phyloP scores from a whole-genome alignment of 2,888 invertebrate genomes.

The Adelphocoris suturalis region DNA sequence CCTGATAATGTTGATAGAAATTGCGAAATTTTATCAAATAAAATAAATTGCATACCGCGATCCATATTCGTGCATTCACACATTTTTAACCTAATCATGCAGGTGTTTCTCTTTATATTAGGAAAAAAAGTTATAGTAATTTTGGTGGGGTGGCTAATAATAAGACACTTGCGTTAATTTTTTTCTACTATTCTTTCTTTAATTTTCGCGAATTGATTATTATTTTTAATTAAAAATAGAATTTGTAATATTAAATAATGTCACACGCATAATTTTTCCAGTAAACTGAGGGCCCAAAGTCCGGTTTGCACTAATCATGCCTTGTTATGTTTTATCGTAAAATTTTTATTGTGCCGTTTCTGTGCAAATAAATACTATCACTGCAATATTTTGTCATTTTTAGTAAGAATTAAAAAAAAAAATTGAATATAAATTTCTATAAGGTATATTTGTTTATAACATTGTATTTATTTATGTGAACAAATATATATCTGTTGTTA shows the following conservation, averaged over 20 bases:
- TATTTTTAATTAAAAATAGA: conserved; percentile 46
- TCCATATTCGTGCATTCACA: neutral
- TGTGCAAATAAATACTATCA: conserved; percentile 36
- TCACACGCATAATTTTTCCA: conserved; percentile 64
- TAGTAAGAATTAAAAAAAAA: neutral
- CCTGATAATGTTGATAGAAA: conserved; percentile 2
- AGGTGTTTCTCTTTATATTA: neutral
- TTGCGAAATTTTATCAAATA: conserved; percentile 28
- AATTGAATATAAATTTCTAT: conserved; percentile 16
- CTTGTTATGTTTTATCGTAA: conserved; percentile 64
- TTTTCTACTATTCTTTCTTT: conserved; percentile 50
- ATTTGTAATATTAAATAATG: conserved; percentile 45
- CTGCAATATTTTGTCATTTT: conserved; percentile 45
- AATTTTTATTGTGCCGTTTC: conserved; percentile 61
- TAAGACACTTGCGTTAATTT: conserved; percentile 63
- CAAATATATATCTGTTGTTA: conserved; percentile 58
- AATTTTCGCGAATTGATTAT: conserved; percentile 43
- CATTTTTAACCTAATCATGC: neutral
- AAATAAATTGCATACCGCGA: neutral
- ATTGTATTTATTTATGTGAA: conserved; percentile 57
- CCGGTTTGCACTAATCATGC: conserved; percentile 61
- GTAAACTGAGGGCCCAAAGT: conserved; percentile 50
- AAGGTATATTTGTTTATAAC: conserved; percentile 56
- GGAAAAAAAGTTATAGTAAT: conserved; percentile 55
- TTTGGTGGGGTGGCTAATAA: conserved; percentile 59